Evolutionary conservation across 2,888 invertebrate genomes (phyloP).

Genomic region (Monopis laevigella): DNA sequence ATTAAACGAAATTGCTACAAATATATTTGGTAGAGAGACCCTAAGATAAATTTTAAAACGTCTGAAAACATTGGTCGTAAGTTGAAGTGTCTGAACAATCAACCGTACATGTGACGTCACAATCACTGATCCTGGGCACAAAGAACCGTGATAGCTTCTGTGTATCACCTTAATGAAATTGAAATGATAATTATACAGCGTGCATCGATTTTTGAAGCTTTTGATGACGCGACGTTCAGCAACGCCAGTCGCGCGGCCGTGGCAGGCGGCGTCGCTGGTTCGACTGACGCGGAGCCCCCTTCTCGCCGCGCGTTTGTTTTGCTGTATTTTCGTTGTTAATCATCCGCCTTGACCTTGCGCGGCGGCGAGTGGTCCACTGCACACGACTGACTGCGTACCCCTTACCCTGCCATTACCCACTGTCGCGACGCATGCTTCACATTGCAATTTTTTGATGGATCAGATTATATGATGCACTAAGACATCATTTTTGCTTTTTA

Average conservation of each 20-base stretch:
- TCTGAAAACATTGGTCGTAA: too few relatives aligned
- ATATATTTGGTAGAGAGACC: too few relatives aligned
- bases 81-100: too few relatives aligned
- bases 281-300: conserved; percentile 48
- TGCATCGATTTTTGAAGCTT: conserved; percentile 57
- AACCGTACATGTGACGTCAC: too few relatives aligned
- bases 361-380: conserved; percentile 66
- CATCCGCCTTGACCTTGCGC: conserved; percentile 69
- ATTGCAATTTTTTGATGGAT: too few relatives aligned
- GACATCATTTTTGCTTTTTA: too few relatives aligned
- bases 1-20: too few relatives aligned
- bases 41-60: too few relatives aligned
- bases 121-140: too few relatives aligned
- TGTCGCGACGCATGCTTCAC: conserved; percentile 48
- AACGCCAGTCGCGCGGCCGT: conserved; percentile 49
- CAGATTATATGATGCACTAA: too few relatives aligned
- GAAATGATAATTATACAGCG: conserved; percentile 21
- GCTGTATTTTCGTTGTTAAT: conserved; percentile 69
- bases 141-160: too few relatives aligned
- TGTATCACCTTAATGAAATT: too few relatives aligned
- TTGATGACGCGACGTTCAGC: conserved; percentile 37
- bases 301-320: conserved; percentile 61
- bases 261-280: conserved; percentile 55
- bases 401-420: conserved; percentile 42
- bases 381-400: conserved; percentile 56